Percentiles rank a stretch among this genome's conserved stretches.
Conservation (phyloP, 2,888 invertebrate species). For the Drosophila yooni region DNA sequence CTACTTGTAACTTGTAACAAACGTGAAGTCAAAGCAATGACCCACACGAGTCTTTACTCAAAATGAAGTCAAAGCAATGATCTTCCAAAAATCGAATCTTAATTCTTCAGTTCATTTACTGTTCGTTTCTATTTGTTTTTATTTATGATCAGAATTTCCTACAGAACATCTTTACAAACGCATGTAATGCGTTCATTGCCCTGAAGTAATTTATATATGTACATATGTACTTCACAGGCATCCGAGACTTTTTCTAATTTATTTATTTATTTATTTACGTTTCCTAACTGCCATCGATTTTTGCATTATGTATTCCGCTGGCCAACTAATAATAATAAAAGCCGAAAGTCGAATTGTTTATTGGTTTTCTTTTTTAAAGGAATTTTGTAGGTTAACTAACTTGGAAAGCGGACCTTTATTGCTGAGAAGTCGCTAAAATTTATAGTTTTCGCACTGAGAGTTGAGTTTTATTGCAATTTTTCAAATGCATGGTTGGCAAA, state of each 20-base stretch:
- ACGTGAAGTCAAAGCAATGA: background rate
- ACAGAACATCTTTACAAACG: background rate
- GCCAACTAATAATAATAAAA: constrained; percentile 2
- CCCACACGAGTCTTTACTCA: background rate
- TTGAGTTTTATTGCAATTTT: background rate
- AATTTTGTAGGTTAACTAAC: background rate
- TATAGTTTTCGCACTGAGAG: background rate
- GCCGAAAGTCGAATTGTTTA: background rate
- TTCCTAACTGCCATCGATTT: background rate
- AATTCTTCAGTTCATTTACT: background rate
- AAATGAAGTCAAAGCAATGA: background rate
- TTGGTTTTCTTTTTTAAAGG: background rate
- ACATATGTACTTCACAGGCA: background rate
- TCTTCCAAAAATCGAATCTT: background rate
- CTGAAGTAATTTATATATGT: background rate
- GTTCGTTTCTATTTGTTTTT: background rate
- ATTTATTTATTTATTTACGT: background rate
- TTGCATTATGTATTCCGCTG: background rate
- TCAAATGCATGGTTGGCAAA: background rate
- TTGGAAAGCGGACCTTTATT: background rate
- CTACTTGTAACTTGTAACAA: background rate
- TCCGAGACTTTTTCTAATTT: background rate
- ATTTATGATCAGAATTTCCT: background rate
- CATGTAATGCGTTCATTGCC: background rate
- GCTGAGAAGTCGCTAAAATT: background rate